Percentiles rank a stretch among this genome's conserved stretches.
Conservation (phyloP, 2,113 vertebrate genomes). For the Atractosteus spatula region DNA sequence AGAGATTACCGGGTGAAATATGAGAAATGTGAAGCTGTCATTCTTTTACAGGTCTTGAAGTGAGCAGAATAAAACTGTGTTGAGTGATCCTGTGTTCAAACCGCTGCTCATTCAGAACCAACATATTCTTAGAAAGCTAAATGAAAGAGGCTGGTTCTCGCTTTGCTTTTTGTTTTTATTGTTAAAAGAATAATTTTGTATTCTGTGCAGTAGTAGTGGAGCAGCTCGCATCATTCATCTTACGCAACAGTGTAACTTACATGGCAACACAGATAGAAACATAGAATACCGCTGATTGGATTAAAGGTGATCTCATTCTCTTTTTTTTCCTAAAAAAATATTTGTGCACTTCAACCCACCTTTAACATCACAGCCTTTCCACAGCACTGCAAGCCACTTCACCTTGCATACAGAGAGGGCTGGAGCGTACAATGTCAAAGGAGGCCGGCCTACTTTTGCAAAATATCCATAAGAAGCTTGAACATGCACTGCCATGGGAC, state of each 20-base stretch:
- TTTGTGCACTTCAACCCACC: neutral
- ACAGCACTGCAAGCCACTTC: conserved; percentile 30
- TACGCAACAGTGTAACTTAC: conserved; percentile 39
- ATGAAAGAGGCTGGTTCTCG: neutral
- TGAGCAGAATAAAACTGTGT: too few species aligned
- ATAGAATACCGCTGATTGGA: neutral
- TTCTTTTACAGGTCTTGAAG: too few species aligned
- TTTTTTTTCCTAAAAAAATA: neutral
- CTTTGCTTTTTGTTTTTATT: conserved; percentile 53
- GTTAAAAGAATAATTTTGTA: conserved; percentile 65
- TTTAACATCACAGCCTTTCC: conserved; percentile 21
- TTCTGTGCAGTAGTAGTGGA: conserved; percentile 37
- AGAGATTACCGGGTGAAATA: too few species aligned
- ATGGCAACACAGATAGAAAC: neutral
- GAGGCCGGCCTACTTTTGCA: conserved; percentile 20
- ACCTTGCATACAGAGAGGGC: neutral
- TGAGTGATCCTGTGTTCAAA: too few species aligned
- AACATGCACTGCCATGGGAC: conserved; percentile 2
- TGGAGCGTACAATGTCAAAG: conserved; percentile 22
- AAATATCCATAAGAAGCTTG: conserved; percentile 11
- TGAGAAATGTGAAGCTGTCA: too few species aligned
- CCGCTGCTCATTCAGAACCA: neutral
- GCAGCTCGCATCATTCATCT: conserved; percentile 43
- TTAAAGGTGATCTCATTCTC: neutral
- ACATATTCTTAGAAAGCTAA: conserved; percentile 5